Evolutionary conservation across 2,797 vertebrate species (phyloP).

Genomic region (Uromys caudimaculatus): DNA sequence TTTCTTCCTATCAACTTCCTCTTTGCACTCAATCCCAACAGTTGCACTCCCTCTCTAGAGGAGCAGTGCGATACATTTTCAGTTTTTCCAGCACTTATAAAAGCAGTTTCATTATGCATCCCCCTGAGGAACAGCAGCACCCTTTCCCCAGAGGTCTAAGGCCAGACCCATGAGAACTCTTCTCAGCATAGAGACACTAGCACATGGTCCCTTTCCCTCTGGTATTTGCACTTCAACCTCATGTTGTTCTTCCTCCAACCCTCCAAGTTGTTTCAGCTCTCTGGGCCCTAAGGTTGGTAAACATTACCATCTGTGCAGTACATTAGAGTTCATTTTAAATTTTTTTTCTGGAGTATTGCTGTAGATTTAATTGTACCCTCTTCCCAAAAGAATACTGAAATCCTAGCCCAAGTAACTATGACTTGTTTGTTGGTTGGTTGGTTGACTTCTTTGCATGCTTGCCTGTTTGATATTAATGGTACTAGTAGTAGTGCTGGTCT

Average conservation of each 20-base stretch:
- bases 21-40: conserved; percentile 1
- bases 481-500: background rate
- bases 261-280: conserved; percentile 20
- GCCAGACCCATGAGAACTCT: background rate
- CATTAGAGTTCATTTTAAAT: background rate
- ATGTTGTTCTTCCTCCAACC: background rate
- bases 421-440: background rate
- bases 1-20: conserved; percentile 8
- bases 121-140: background rate
- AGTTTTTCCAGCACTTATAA: conserved; percentile 1
- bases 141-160: background rate
- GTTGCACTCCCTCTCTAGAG: background rate
- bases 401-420: background rate
- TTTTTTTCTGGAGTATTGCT: background rate
- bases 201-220: background rate
- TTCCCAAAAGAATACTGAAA: background rate
- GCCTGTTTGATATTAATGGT: background rate
- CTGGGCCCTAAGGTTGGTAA: background rate
- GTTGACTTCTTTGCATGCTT: background rate
- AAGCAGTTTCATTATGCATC: background rate
- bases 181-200: background rate
- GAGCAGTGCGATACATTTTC: conserved; percentile 4
- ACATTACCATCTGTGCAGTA: background rate
- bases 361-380: background rate
- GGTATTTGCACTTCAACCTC: background rate